These are phyloP conservation scores for Spialia ferax DNA, from an alignment of 2,888 invertebrate genomes.

Conservation along the genomic window DNA sequence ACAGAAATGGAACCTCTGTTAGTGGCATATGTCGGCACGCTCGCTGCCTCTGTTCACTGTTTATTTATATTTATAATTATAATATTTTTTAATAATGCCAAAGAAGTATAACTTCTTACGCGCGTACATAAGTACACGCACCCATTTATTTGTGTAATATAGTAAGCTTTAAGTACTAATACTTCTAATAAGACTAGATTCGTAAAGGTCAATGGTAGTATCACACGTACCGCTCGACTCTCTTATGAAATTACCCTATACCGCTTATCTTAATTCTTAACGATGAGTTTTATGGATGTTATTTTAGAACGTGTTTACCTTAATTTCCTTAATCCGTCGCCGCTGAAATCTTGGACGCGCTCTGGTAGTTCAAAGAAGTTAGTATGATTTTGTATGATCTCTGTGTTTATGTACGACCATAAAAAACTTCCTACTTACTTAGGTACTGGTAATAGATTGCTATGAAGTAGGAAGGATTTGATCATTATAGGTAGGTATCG, in stretches of 20 bases:
- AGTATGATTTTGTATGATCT: not conserved
- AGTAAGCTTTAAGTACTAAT: not conserved
- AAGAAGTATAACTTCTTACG: no score
- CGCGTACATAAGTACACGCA: no score
- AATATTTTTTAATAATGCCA: no score
- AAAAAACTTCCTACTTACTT: no score
- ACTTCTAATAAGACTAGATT: not conserved
- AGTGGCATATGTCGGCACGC: no score
- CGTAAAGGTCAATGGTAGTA: conserved; percentile 42
- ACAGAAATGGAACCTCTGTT: no score
- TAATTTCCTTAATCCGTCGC: conserved; percentile 53
- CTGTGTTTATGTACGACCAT: no score
- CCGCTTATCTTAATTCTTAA: conserved; percentile 74
- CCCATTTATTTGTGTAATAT: not conserved
- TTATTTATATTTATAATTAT: no score
- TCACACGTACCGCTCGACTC: conserved; percentile 60
- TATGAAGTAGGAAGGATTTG: no score
- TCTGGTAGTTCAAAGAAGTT: not conserved
- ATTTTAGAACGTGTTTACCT: conserved; percentile 71
- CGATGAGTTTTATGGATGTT: conserved; percentile 62
- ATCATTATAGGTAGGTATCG: no score
- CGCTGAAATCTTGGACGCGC: conserved; percentile 29
- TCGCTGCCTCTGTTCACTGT: no score
- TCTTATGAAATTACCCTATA: conserved; percentile 74
- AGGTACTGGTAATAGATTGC: no score